These are phyloP conservation scores for Ranitomeya imitator DNA, from an alignment of 2,113 vertebrate species.

Conservation along the genomic window DNA sequence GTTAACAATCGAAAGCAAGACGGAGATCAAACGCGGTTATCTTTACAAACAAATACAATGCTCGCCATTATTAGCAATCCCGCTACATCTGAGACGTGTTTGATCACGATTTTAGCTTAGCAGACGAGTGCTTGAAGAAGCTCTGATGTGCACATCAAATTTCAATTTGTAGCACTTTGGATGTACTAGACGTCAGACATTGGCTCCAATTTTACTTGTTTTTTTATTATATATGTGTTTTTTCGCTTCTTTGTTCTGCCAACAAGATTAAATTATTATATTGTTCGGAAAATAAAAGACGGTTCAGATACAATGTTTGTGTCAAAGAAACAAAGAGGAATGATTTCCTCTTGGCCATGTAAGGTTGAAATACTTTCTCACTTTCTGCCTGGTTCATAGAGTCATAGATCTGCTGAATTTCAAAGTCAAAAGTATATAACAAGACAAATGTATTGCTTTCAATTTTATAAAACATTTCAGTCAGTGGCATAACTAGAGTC, in stretches of 20 bases:
- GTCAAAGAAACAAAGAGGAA: not conserved
- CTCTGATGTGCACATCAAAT: conserved; percentile 72
- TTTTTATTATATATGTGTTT: not conserved
- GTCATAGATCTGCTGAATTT: too few species aligned
- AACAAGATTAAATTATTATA: conserved; percentile 38
- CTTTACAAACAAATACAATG: conserved; percentile 64
- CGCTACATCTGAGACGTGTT: conserved; percentile 75
- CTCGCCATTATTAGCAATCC: conserved; percentile 66
- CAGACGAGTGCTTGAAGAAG: conserved; percentile 66
- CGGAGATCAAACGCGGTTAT: conserved; percentile 65
- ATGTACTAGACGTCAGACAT: conserved; percentile 36
- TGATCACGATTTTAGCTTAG: conserved; percentile 72
- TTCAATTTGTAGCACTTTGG: conserved; percentile 70
- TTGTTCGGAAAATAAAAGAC: conserved; percentile 15
- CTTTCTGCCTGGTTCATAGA: too few species aligned
- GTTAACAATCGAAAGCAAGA: conserved; percentile 56
- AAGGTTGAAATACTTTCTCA: not conserved
- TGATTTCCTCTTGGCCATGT: not conserved
- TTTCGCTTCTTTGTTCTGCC: not conserved
- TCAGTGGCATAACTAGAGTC: too few species aligned
- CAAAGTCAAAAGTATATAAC: too few species aligned
- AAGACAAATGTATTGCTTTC: too few species aligned
- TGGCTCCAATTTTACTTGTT: conserved; percentile 3
- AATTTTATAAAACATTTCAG: too few species aligned
- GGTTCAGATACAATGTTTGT: not conserved